These are phyloP conservation scores for Zonitis immaculata DNA, from an alignment of 2,888 invertebrate species.

Conservation along the genomic window DNA sequence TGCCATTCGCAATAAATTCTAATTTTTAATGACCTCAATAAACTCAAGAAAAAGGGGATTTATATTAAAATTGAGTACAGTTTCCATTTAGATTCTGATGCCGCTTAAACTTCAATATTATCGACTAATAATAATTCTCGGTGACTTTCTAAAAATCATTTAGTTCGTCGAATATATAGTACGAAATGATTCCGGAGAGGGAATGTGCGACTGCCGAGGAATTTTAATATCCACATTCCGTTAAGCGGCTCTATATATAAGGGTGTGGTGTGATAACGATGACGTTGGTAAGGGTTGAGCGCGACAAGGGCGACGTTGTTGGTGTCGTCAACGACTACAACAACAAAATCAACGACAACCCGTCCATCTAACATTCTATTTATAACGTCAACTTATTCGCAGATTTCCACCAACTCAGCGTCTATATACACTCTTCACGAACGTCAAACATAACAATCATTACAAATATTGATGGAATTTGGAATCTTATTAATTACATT, in stretches of 20 bases:
- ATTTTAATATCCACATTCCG: conserved; percentile 39
- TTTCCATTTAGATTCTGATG: conserved; percentile 21
- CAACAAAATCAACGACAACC: neutral
- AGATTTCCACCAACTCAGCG: neutral
- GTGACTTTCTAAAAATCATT: conserved; percentile 33
- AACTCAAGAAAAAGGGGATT: too few relatives aligned
- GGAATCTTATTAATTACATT: too few relatives aligned
- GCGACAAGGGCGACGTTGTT: conserved; percentile 12
- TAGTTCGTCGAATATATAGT: conserved; percentile 26
- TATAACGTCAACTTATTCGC: neutral
- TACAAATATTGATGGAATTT: too few relatives aligned
- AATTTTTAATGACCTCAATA: too few relatives aligned
- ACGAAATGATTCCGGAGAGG: conserved; percentile 21
- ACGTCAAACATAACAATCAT: too few relatives aligned
- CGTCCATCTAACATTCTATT: neutral
- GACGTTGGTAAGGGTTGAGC: conserved; percentile 26
- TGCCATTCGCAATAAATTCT: too few relatives aligned
- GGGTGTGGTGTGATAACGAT: conserved; percentile 25
- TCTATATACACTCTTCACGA: too few relatives aligned
- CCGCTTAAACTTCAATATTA: conserved; percentile 22
- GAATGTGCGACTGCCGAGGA: conserved; percentile 30
- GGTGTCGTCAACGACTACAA: neutral
- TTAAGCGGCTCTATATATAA: conserved; percentile 12
- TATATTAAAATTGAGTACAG: conserved; percentile 23
- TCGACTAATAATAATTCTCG: conserved; percentile 33